Base-by-base conservation (phyloP, 2,888 invertebrate species). In the Nomada flava region DNA sequence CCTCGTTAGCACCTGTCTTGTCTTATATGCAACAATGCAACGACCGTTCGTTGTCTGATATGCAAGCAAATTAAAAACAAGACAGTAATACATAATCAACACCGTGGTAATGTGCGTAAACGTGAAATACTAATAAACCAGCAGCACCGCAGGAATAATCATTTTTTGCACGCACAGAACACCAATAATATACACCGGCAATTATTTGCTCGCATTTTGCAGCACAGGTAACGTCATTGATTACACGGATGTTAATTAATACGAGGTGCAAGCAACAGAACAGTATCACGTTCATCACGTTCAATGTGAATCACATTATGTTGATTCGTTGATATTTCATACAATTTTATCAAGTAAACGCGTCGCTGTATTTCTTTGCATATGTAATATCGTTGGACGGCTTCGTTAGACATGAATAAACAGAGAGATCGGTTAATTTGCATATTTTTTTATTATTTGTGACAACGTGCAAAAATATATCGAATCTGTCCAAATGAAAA, bases 191-290 rank as follows among this genome's bases (percentile, higher is more conserved):
- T 26, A 7, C 50, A 23, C 15, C 1, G n/a, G 5, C 36, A 13
- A 55, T 29, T 64, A 44, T 69, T 60, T 78, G 69, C 53, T 59
- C 57, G 20, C 68, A 73, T 23, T 77, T 52, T 63, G 47, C 55
- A 62, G 11, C 44, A 20, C 29, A 36, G 57, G 23, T 64, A 59
- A 64, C 68, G 50, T 10, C 47, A 77, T 69, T 77, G 64, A 77
- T 77, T 80, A 59, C 59, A 44, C 13, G 68, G 20, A 64, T 69
- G 52, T 50, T 80, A 80, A 80, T 77, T 80, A 70, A 68, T 68
- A 26, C 26, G 13, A 23, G 62, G 5, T 42, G 13, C 60, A 9
- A 47, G 13, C 36, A 47, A 60, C 53, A 36, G n/a, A 53, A 72
- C 59, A 18, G 26, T 47, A 59, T 26, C 29, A 23, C 64, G 23